A percentile compares a stretch with the other conserved stretches of the same genome.
Evolutionary conservation across 1,140 invertebrate species (phyloP).

Genomic region (Drosophila rhopaloa): DNA sequence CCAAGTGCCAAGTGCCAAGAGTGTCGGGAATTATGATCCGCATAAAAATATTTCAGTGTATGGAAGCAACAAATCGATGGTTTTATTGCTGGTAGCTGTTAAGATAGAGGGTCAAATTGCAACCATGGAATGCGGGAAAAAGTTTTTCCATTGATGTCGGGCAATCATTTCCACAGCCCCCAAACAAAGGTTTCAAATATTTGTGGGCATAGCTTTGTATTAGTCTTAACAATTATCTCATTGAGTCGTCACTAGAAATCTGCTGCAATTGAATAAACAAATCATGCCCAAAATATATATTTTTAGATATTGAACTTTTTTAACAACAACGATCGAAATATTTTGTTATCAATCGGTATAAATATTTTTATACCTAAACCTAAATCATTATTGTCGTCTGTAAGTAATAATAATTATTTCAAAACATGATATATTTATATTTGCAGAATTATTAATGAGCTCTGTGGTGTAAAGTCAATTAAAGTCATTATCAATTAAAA

Average conservation of each 20-base stretch:
- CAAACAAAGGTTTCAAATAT: background rate
- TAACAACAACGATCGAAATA: no score
- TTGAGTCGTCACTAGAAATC: background rate
- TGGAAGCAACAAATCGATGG: background rate
- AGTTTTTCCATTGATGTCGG: no score
- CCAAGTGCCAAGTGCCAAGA: constrained; percentile 7
- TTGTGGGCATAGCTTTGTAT: background rate
- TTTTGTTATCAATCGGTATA: no score
- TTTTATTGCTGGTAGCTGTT: background rate
- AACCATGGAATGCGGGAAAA: background rate
- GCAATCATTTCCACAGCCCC: no score
- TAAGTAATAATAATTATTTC: no score
- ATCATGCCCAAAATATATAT: background rate
- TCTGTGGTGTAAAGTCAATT: no score
- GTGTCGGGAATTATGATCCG: constrained; percentile 8
- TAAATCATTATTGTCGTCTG: no score
- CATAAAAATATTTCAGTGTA: constrained; percentile 2
- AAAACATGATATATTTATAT: no score
- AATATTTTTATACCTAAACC: no score
- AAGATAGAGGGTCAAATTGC: background rate
- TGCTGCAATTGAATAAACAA: background rate
- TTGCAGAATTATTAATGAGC: no score
- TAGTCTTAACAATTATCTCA: background rate
- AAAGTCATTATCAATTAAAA: background rate
- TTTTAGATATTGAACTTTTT: no score